Percentiles rank a stretch among this genome's conserved stretches.
phyloP scores from a whole-genome alignment of 2,888 invertebrate genomes.

The Noctua pronuba region DNA sequence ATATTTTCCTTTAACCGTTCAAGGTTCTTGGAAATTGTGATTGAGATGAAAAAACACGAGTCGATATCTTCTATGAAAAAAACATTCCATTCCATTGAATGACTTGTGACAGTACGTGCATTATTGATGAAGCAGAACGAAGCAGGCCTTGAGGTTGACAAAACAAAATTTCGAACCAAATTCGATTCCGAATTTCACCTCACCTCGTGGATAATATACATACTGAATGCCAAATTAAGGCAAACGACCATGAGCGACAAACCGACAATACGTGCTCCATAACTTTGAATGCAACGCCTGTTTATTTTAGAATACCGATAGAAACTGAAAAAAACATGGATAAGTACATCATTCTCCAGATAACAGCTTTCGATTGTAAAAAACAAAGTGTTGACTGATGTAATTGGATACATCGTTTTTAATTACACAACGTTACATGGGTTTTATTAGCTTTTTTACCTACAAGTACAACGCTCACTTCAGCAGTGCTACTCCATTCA shows the following conservation, averaged over 20 bases:
- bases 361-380: constrained; percentile 42
- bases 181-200: constrained; percentile 54
- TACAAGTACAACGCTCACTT: background rate
- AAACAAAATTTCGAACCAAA: constrained; percentile 50
- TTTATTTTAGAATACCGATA: constrained; percentile 35
- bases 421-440: constrained; percentile 38
- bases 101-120: constrained; percentile 47
- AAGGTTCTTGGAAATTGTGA: constrained; percentile 43
- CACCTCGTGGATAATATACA: constrained; percentile 45
- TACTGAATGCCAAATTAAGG: constrained; percentile 57
- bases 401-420: constrained; percentile 54
- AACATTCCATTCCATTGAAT: constrained; percentile 49
- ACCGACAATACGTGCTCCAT: constrained; percentile 25
- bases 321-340: constrained; percentile 29
- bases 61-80: constrained; percentile 15
- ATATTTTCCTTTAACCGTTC: constrained; percentile 8
- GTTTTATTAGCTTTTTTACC: constrained; percentile 22
- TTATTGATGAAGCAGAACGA: constrained; percentile 47
- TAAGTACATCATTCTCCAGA: constrained; percentile 34
- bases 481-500: background rate
- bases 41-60: constrained; percentile 38
- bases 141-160: constrained; percentile 47
- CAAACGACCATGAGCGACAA: constrained; percentile 45
- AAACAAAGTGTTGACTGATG: constrained; percentile 31
- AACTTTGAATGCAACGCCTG: constrained; percentile 26